Evolutionary conservation across 2,113 vertebrate genomes (phyloP).

Genomic region (Myotis davidii): DNA sequence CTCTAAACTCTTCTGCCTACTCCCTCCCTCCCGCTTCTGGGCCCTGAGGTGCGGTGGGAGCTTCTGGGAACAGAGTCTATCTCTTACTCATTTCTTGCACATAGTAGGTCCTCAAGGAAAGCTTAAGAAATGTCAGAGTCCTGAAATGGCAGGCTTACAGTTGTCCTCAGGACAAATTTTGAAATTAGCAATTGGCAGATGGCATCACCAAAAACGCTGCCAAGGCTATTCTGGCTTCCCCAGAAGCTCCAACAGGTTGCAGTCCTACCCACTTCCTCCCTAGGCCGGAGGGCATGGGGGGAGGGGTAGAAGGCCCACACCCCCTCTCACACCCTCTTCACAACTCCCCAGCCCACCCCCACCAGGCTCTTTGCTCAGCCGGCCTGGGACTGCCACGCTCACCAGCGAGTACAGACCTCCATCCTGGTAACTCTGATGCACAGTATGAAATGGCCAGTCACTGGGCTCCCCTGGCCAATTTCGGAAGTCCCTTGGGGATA

Average conservation of each 20-base stretch:
- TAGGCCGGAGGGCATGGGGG: neutral
- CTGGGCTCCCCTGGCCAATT: no score
- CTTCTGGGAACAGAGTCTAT: neutral
- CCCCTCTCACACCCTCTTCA: neutral
- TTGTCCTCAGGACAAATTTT: neutral
- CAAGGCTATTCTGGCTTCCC: neutral
- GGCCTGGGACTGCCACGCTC: no score
- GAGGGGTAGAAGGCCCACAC: neutral
- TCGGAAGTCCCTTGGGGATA: neutral
- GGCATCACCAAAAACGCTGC: neutral
- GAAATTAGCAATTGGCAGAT: neutral
- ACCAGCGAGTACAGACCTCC: neutral
- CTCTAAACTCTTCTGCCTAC: accelerated
- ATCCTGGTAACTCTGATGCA: accelerated
- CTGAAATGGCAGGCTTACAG: neutral
- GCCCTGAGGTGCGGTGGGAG: neutral
- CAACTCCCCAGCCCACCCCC: accelerated
- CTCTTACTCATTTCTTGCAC: neutral
- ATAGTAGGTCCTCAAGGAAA: neutral
- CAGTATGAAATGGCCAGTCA: neutral
- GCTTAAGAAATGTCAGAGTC: neutral
- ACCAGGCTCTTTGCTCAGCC: neutral
- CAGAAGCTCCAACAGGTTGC: neutral
- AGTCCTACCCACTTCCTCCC: neutral
- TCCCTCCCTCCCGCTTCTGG: neutral